Percentiles rank a stretch among this genome's conserved stretches.
These are phyloP conservation scores for Netelia fuscicornis DNA, from an alignment of 2,888 invertebrate species.

Conservation along the genomic window DNA sequence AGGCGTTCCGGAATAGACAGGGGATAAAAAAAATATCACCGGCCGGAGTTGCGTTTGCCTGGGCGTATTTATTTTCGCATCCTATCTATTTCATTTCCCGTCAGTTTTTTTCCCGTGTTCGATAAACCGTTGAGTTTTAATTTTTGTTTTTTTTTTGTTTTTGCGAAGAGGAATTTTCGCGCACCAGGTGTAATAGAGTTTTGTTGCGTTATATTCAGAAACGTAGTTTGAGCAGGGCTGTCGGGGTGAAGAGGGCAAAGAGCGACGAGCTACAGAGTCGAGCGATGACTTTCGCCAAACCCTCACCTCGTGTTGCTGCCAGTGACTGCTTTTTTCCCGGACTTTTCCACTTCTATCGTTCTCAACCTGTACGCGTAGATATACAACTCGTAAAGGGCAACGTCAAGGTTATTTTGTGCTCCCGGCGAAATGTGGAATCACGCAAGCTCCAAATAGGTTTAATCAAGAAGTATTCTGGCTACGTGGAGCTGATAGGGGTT, in stretches of 20 bases:
- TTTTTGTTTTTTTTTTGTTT: neutral
- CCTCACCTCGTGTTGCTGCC: neutral
- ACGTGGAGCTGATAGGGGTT: neutral
- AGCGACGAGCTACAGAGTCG: neutral
- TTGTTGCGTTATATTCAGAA: conserved; percentile 22
- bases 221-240: neutral
- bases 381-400: neutral
- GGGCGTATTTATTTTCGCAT: neutral
- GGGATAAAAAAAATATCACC: neutral
- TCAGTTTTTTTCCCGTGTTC: neutral
- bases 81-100: neutral
- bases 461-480: conserved; percentile 60
- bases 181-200: conserved; percentile 28
- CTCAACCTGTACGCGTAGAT: neutral
- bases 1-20: too few species aligned
- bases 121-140: neutral
- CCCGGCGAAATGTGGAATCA: conserved; percentile 4
- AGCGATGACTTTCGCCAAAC: conserved; percentile 6
- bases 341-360: conserved; percentile 3
- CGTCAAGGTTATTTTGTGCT: neutral
- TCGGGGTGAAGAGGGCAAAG: neutral
- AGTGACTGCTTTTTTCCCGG: neutral
- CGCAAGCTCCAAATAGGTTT: conserved; percentile 50
- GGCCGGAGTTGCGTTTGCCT: neutral
- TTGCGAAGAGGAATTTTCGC: neutral